phyloP scores from a whole-genome alignment of 1,140 invertebrate species.

The Scaptomyza hsui region DNA sequence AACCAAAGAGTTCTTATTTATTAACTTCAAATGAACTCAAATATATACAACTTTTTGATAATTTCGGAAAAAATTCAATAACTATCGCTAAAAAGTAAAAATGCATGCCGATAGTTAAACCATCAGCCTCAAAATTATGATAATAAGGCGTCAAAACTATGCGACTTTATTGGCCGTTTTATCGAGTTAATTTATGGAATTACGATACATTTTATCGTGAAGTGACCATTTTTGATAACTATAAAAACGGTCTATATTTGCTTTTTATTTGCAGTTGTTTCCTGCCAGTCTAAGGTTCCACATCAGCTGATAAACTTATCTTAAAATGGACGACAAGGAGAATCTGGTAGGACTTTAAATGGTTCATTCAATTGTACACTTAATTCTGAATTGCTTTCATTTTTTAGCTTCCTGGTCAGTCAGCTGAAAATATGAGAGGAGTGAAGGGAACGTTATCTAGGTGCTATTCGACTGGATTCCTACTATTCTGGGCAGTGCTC shows the following conservation, averaged over 20 bases:
- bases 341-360: neutral
- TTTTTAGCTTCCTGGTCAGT: constrained; percentile 31
- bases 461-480: constrained; percentile 44
- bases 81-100: too few species aligned
- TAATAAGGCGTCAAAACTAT: too few species aligned
- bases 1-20: too few species aligned
- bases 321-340: constrained; percentile 23
- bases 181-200: too few species aligned
- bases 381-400: neutral
- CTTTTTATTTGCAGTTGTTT: constrained; percentile 1
- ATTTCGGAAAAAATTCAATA: too few species aligned
- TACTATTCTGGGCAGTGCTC: constrained; percentile 59
- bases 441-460: constrained; percentile 28
- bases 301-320: neutral
- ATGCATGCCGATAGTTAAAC: too few species aligned
- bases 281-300: neutral
- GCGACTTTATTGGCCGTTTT: too few species aligned
- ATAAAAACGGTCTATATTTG: neutral
- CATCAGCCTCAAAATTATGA: too few species aligned
- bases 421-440: neutral
- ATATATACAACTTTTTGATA: too few species aligned
- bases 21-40: too few species aligned
- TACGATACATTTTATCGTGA: too few species aligned
- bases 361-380: neutral
- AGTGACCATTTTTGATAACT: neutral